phyloP scores from a whole-genome alignment of 2,113 vertebrate species.

The Burhinus bistriatus region DNA sequence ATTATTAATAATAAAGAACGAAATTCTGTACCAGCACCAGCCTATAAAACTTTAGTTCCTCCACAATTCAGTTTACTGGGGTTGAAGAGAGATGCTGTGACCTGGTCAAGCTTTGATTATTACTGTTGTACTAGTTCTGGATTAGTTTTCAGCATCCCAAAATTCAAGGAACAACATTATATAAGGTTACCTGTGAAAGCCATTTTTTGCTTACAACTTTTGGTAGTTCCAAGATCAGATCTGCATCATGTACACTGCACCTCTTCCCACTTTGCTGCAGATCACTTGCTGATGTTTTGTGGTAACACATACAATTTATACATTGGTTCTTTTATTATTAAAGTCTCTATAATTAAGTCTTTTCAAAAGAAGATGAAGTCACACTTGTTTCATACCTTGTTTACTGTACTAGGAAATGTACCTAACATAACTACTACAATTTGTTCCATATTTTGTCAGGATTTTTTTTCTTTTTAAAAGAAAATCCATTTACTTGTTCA shows the following conservation, averaged over 20 bases:
- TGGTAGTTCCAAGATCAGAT: neutral
- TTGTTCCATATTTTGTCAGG: neutral
- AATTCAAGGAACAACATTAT: neutral
- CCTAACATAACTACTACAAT: neutral
- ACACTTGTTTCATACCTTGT: neutral
- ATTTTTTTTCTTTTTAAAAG: neutral
- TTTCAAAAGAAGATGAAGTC: neutral
- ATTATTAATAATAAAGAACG: neutral
- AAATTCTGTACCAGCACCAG: neutral
- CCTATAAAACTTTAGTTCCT: neutral
- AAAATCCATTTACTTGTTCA: neutral
- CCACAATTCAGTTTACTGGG: neutral
- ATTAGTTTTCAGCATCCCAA: neutral
- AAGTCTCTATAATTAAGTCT: neutral
- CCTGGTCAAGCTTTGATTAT: neutral
- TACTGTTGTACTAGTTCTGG: neutral
- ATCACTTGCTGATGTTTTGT: neutral
- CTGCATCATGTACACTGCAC: neutral
- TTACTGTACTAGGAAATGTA: neutral
- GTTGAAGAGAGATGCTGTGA: neutral
- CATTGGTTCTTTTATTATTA: neutral
- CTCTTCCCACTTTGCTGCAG: neutral
- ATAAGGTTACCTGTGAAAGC: neutral
- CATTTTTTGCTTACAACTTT: neutral
- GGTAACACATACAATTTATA: neutral